A percentile compares a stretch with the other conserved stretches of the same genome.
Conservation (phyloP, 1,140 invertebrate genomes). For the Drosophila erecta region DNA sequence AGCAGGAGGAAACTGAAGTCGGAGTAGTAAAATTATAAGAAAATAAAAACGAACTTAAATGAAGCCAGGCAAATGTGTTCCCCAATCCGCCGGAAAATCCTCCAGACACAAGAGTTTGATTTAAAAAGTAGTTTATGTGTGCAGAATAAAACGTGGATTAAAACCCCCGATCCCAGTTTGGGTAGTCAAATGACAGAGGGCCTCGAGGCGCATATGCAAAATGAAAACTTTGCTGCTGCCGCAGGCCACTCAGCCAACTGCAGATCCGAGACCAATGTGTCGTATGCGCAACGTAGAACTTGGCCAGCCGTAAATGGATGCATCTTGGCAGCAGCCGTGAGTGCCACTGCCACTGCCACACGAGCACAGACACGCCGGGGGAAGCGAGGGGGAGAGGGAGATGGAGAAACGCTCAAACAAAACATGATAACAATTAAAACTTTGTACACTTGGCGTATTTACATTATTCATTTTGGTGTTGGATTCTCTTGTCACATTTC, state of each 20-base stretch:
- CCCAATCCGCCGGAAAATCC: slow-evolving; percentile 22
- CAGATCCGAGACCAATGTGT: slow-evolving; percentile 57
- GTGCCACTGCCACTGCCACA: slow-evolving; percentile 33
- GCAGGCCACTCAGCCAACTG: slow-evolving; percentile 48
- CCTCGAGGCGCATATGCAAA: slow-evolving; percentile 74
- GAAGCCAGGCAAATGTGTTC: slow-evolving; percentile 3
- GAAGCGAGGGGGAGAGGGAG: background rate
- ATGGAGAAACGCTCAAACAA: slow-evolving; percentile 62
- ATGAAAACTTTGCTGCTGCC: slow-evolving; percentile 61
- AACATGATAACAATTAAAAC: slow-evolving; percentile 82
- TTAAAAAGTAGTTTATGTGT: slow-evolving; percentile 45
- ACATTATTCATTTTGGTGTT: slow-evolving; percentile 79
- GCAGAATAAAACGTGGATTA: slow-evolving; percentile 43
- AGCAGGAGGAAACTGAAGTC: background rate
- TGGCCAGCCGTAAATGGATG: slow-evolving; percentile 78
- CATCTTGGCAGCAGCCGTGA: slow-evolving; percentile 66
- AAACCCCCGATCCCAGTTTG: slow-evolving; percentile 28
- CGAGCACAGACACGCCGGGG: background rate
- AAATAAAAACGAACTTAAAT: background rate
- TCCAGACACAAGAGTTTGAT: slow-evolving; percentile 30
- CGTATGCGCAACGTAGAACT: slow-evolving; percentile 77
- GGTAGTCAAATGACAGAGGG: slow-evolving; percentile 55
- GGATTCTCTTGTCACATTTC: slow-evolving; percentile 76
- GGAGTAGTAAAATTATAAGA: slow-evolving; percentile 2
- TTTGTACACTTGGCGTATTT: slow-evolving; percentile 81